Percentiles rank a stretch among this genome's conserved stretches.
Evolutionary conservation across 37 sponge, comb jelly and placozoan genomes (phyloP).

Genomic region (Crambe crambe): DNA sequence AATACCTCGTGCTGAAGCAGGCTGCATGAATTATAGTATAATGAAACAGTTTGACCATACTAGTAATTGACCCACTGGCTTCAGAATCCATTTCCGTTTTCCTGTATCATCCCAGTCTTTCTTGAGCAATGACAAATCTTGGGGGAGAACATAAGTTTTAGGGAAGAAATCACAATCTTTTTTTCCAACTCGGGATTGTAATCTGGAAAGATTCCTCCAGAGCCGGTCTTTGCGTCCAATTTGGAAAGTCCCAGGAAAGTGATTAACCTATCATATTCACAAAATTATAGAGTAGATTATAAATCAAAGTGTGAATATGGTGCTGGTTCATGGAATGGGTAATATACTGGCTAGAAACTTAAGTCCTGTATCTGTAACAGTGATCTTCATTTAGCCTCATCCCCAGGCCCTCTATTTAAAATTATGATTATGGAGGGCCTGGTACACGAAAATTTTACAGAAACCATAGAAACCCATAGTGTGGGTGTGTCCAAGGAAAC

Average conservation of each 20-base stretch:
- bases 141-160: constrained; percentile 89
- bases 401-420: no score
- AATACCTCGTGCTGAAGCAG: constrained; percentile 96
- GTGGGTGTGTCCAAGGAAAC: no score
- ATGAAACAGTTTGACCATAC: not conserved
- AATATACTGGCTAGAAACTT: no score
- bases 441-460: no score
- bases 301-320: no score
- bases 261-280: constrained; percentile 69
- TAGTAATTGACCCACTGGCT: no score
- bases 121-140: constrained; percentile 67
- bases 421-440: no score
- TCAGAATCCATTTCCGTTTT: constrained; percentile 94
- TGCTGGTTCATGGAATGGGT: no score
- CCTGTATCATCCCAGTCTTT: constrained; percentile 79
- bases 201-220: constrained; percentile 79
- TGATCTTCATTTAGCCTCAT: no score
- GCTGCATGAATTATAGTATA: constrained; percentile 53
- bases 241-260: constrained; percentile 93
- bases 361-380: not conserved
- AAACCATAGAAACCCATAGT: no score
- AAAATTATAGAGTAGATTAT: not conserved
- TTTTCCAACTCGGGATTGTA: constrained; percentile 68
- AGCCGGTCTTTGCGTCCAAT: constrained; percentile 96
- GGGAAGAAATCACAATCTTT: constrained; percentile 92